Percentiles rank a stretch among this genome's conserved stretches.
Evolutionary conservation across 23 tunicate genomes (phyloP).

Genomic region (Botrylloides violaceus): DNA sequence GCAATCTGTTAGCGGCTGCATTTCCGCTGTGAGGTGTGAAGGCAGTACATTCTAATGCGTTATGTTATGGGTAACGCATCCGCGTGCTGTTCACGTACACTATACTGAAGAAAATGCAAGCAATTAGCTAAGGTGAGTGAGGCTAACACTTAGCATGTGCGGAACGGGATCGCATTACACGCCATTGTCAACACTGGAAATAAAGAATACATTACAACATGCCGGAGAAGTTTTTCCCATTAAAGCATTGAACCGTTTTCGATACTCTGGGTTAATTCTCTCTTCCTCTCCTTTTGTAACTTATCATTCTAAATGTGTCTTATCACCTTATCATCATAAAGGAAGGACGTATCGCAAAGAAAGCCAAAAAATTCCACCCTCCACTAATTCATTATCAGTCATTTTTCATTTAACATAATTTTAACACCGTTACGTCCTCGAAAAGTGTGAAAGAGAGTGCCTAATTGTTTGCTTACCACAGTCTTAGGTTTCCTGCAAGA

Average conservation of each 20-base stretch:
- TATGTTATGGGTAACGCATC: slow-evolving; percentile 20
- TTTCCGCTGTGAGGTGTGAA: slow-evolving; percentile 25
- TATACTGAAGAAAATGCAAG: background rate
- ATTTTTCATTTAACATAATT: background rate
- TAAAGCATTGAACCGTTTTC: background rate
- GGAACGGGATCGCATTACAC: slow-evolving; percentile 1
- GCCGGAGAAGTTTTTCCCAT: background rate
- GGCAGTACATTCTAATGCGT: slow-evolving; percentile 7
- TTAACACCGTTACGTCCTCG: background rate
- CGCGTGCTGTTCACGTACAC: slow-evolving; percentile 14
- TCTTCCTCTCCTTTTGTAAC: no score
- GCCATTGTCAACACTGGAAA: background rate
- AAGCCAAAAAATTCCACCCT: no score
- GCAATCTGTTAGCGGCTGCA: slow-evolving; percentile 20
- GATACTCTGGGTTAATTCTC: no score
- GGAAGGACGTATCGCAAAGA: no score
- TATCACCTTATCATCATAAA: no score
- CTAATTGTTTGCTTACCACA: slow-evolving; percentile 26
- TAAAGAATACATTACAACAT: background rate
- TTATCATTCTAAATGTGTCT: no score
- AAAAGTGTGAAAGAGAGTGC: slow-evolving; percentile 26
- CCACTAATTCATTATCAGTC: slow-evolving; percentile 4
- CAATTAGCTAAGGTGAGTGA: slow-evolving; percentile 8
- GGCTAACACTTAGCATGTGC: slow-evolving; percentile 23
- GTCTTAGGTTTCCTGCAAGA: slow-evolving; percentile 31